Evolutionary conservation across 2,888 invertebrate species (phyloP).

Genomic region (Acrobasis repandana): DNA sequence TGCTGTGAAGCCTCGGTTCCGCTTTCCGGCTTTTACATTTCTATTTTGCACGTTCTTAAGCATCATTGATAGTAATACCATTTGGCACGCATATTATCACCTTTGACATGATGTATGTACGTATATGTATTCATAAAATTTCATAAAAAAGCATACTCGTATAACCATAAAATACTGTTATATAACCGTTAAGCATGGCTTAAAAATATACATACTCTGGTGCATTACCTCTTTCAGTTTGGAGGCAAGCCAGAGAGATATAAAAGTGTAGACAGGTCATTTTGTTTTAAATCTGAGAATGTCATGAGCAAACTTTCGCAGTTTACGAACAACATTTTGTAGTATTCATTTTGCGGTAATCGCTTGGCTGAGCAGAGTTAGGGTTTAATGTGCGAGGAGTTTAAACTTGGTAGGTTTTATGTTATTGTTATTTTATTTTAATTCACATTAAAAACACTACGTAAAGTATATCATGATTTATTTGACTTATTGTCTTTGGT

Average conservation of each 20-base stretch:
- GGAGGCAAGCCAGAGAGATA: constrained; percentile 10
- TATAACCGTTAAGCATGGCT: too few relatives aligned
- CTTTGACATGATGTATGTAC: too few relatives aligned
- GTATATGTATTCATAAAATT: too few relatives aligned
- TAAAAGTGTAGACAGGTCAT: constrained; percentile 14
- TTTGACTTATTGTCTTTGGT: too few relatives aligned
- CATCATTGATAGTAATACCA: too few relatives aligned
- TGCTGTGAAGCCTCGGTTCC: too few relatives aligned
- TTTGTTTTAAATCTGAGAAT: constrained; percentile 6
- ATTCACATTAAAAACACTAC: too few relatives aligned
- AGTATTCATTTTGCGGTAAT: constrained; percentile 11
- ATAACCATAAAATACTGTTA: neutral
- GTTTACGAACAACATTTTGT: constrained; percentile 5
- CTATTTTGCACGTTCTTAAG: too few relatives aligned
- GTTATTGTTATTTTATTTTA: too few relatives aligned
- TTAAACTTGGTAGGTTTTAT: neutral
- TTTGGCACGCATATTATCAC: too few relatives aligned
- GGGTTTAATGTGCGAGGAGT: neutral
- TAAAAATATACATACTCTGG: neutral
- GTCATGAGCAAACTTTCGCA: constrained; percentile 5
- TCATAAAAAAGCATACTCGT: neutral
- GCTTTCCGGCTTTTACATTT: too few relatives aligned
- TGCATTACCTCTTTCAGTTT: constrained; percentile 6
- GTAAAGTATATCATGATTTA: too few relatives aligned
- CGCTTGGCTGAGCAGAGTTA: constrained; percentile 1